Evolutionary conservation across 1,140 invertebrate genomes (phyloP).

Genomic region (Drosophila arawakana): DNA sequence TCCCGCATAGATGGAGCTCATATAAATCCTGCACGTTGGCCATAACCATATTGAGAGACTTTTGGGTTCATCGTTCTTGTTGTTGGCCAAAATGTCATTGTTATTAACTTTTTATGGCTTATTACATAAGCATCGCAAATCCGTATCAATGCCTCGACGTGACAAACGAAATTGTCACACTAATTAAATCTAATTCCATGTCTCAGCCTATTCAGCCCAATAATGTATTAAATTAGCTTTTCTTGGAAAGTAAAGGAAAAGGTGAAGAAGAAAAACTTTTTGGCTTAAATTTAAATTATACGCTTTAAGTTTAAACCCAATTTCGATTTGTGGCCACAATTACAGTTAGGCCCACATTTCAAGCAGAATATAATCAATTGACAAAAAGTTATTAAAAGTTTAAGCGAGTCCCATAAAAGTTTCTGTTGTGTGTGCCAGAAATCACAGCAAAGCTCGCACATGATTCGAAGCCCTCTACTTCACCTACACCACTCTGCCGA

Average conservation of each 20-base stretch:
- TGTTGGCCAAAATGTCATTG: slow-evolving; percentile 69
- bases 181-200: slow-evolving; percentile 66
- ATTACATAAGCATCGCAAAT: slow-evolving; percentile 78
- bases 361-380: slow-evolving; percentile 68
- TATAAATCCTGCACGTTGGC: slow-evolving; percentile 78
- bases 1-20: slow-evolving; percentile 23
- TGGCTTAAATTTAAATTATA: slow-evolving; percentile 20
- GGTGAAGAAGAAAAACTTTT: not conserved
- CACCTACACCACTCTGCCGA: not conserved
- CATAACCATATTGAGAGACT: slow-evolving; percentile 73
- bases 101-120: slow-evolving; percentile 82
- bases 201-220: not conserved
- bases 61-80: slow-evolving; percentile 20
- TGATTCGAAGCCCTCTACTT: slow-evolving; percentile 21
- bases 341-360: slow-evolving; percentile 23
- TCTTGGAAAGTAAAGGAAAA: slow-evolving; percentile 4
- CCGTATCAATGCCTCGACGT: slow-evolving; percentile 67
- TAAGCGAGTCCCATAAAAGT: slow-evolving; percentile 62
- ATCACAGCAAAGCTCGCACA: slow-evolving; percentile 68
- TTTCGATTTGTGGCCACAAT: slow-evolving; percentile 39
- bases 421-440: slow-evolving; percentile 47
- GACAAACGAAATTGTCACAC: slow-evolving; percentile 57
- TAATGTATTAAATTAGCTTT: too few relatives aligned
- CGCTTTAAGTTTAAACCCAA: slow-evolving; percentile 46
- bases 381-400: slow-evolving; percentile 81